Conservation (phyloP, 2,888 invertebrate genomes). For the Tupiocoris notatus region DNA sequence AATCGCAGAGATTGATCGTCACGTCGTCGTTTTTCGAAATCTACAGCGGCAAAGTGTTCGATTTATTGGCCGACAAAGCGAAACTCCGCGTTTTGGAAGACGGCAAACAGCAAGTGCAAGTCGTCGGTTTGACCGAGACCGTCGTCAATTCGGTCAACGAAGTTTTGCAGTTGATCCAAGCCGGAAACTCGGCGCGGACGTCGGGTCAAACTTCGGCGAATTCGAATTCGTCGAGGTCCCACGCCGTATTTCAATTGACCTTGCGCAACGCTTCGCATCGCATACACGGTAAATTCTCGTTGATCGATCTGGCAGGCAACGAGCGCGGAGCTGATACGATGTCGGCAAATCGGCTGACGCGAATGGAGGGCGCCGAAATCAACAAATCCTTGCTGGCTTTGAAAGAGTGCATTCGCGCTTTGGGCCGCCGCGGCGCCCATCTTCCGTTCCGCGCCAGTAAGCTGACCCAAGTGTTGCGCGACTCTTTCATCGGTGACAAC, state of each 20-base stretch:
- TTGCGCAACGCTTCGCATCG: slow-evolving; percentile 75
- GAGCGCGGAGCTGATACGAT: slow-evolving; percentile 98
- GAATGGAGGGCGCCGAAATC: slow-evolving; percentile 96
- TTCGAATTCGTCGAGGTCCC: slow-evolving; percentile 95
- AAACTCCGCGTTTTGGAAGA: slow-evolving; percentile 95
- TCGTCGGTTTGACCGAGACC: slow-evolving; percentile 92
- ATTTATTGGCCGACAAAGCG: slow-evolving; percentile 84
- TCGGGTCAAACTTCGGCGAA: slow-evolving; percentile 98
- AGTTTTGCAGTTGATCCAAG: slow-evolving; percentile 87
- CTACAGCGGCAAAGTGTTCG: slow-evolving; percentile 95
- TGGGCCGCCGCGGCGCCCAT: slow-evolving; percentile 94
- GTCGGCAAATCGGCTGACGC: slow-evolving; percentile 91
- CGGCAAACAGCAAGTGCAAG: slow-evolving; percentile 95
- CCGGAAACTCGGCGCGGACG: slow-evolving; percentile 87
- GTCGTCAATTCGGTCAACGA: slow-evolving; percentile 88
- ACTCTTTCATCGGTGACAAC: slow-evolving; percentile 98
- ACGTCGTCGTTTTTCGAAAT: slow-evolving; percentile 98
- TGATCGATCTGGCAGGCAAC: slow-evolving; percentile 96
- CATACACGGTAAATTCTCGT: slow-evolving; percentile 95
- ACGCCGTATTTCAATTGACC: slow-evolving; percentile 98
- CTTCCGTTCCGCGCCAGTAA: slow-evolving; percentile 97
- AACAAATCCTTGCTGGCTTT: slow-evolving; percentile 93
- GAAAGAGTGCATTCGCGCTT: slow-evolving; percentile 95
- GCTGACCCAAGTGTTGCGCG: slow-evolving; percentile 91
- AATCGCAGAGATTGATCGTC: slow-evolving; percentile 80